Base-by-base conservation (phyloP, 1,140 invertebrate genomes). In the Drosophila ironensis region DNA sequence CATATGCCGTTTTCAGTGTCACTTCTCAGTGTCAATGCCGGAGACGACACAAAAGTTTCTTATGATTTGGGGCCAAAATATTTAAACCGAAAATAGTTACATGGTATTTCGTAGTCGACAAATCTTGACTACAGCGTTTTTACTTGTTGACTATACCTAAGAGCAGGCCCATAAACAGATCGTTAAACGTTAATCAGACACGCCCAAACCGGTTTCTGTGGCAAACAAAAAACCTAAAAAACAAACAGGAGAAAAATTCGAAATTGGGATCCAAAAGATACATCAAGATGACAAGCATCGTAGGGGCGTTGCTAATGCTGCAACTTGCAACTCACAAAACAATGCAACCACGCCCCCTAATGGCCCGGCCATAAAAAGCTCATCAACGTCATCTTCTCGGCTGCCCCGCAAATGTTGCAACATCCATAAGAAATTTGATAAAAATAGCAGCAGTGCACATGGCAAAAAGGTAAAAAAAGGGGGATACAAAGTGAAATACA, bases 341-440 rank as follows among this genome's bases (percentile, higher is more conserved):
- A 81, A 48, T 72, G 60, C 52, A n/a, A n/a, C 78, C 73, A 78
- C 78, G 77, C 78, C 77, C 69, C 63, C 78, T 82, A 82, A 82
- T 82, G 78, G 81, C 72, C 74, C 33, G 70, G 69, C 78, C 64
- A 84, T 84, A 84, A 84, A 84, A 84, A 78, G 74, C 78, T 86
- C 78, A 84, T 84, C 78, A 84, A 72, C 77, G 56, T 84, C 77
- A 67, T 63, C 53, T 60, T 46, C 38, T 41, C 35, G 38, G 44
- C 61, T 40, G 54, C 48, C 37, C 41, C 54, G 42, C 53, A 67
- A 67, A 67, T 60, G 63, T 50, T 37, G 45, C 35, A 5, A 33
- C 16, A 2, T n/a, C 28, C 45, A 38, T 33, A 57, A 57, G 30
- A 81, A 82, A 72, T 84, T 82, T 84, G 77, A 82, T 82, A 82